phyloP scores from a whole-genome alignment of 2,888 invertebrate genomes.

The Eudasyphora cyanicolor region DNA sequence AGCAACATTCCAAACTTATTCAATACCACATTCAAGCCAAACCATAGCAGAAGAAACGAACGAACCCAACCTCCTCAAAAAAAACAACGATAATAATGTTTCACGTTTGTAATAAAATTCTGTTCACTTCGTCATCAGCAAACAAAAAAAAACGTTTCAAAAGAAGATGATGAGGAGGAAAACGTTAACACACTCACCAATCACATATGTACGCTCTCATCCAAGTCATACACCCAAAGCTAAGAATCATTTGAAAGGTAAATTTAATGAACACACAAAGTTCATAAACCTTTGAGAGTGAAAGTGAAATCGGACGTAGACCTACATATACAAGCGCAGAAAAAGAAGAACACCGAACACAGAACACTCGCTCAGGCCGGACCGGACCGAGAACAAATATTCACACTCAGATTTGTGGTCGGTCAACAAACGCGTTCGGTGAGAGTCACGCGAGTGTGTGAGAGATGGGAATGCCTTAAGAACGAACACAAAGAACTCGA shows the following conservation, averaged over 20 bases:
- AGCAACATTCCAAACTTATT: conserved; percentile 1
- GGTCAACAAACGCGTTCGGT: not conserved
- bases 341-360: too few species aligned
- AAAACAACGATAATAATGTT: not conserved
- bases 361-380: not conserved
- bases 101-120: conserved; percentile 1
- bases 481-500: conserved; percentile 27
- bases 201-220: not conserved
- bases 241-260: conserved; percentile 61
- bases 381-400: not conserved
- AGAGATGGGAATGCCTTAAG: conserved; percentile 13
- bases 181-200: not conserved
- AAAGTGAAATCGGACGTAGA: conserved; percentile 80
- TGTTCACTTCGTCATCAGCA: not conserved
- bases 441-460: not conserved
- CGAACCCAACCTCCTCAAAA: not conserved
- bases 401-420: conserved; percentile 13
- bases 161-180: not conserved
- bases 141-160: not conserved
- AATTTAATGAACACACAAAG: conserved; percentile 77
- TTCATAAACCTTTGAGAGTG: conserved; percentile 80
- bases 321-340: conserved; percentile 78
- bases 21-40: not conserved
- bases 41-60: not conserved
- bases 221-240: not conserved